Evolutionary conservation across 23 tunicate genomes (phyloP), one percentile per base, ranked within the genome.

Genomic region (Halocynthia roretzi): DNA sequence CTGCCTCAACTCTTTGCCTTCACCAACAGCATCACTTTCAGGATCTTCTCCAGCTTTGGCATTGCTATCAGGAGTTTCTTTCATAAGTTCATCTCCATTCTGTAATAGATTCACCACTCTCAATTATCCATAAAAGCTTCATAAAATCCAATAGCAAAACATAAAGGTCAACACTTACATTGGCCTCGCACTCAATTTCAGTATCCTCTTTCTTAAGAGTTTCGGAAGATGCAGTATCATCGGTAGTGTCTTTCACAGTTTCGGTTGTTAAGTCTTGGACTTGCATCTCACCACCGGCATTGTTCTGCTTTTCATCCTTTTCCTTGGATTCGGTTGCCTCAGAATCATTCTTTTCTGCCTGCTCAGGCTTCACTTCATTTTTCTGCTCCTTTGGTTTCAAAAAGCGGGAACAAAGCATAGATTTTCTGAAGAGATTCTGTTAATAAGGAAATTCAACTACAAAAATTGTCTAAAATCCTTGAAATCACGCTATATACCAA

Each of bases 371-470:
- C n/a, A 54, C 56, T 54, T 74, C 52, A 5, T 19, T 74, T 53
- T 20, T 65, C 10, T 65, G 49, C 8, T 14, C 21, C 17, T 18
- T 53, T 21, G 78, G 49, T 74, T 74, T 74, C 78, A 74, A 56
- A 18, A 74, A 74, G 18, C 64, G 78, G 10, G 78, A 74, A 56
- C 78, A 74, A 54, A 53, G 56, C 23, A 19, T 15, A 7, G 78
- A 74, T 56, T 74, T 74, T 54, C 63, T 20, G 40, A 74, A 74
- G 64, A 74, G 14, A 62, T n/a, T 48, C 78, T 74, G 21, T 10
- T 19, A 19, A 67, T 31, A 4, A 4, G 44, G 4, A 31, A 31
- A 31, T 31, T 0, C 44, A 31, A 4, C 44, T 31, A 31, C 4
- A 31, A 31, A 31, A 31, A 0, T 31, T 31, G 44, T 31, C 44